A percentile compares a stretch with the other conserved stretches of the same genome.
Conservation (phyloP, 2,888 invertebrate genomes). For the Drepanosiphum platanoidis region DNA sequence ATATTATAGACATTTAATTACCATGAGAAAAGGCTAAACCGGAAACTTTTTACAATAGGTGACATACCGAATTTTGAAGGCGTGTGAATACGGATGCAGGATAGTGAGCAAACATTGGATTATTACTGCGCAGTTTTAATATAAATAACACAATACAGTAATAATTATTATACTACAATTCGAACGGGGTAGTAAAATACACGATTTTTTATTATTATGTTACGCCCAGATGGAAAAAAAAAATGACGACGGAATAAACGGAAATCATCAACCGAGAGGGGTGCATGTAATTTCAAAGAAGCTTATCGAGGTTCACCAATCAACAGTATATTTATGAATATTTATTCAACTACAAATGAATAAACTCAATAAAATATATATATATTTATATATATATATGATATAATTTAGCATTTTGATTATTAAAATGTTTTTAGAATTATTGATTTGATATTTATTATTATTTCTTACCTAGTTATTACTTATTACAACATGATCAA, state of each 20-base stretch:
- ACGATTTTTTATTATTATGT: background rate
- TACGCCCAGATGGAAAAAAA: background rate
- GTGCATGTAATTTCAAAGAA: background rate
- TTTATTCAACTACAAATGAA: background rate
- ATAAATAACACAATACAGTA: slow-evolving; percentile 41
- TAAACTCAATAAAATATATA: background rate
- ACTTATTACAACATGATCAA: too few species aligned
- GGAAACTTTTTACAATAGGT: slow-evolving; percentile 47
- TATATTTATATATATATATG: too few species aligned
- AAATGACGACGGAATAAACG: background rate
- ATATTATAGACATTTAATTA: slow-evolving; percentile 11
- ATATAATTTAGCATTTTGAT: background rate
- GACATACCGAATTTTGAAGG: slow-evolving; percentile 39
- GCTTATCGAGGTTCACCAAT: background rate
- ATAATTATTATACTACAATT: slow-evolving; percentile 16
- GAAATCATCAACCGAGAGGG: slow-evolving; percentile 13
- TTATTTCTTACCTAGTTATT: background rate
- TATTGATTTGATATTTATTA: background rate
- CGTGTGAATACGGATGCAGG: slow-evolving; percentile 50
- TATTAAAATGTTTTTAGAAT: too few species aligned
- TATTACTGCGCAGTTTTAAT: slow-evolving; percentile 21
- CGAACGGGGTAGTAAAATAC: slow-evolving; percentile 3
- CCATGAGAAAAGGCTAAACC: slow-evolving; percentile 17
- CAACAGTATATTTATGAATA: background rate
- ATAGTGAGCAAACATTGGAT: background rate